Percentiles rank a stretch among this genome's conserved stretches.
Conservation (phyloP, 53 echinoderm and acorn worm genomes). For the Holothuria scabra region DNA sequence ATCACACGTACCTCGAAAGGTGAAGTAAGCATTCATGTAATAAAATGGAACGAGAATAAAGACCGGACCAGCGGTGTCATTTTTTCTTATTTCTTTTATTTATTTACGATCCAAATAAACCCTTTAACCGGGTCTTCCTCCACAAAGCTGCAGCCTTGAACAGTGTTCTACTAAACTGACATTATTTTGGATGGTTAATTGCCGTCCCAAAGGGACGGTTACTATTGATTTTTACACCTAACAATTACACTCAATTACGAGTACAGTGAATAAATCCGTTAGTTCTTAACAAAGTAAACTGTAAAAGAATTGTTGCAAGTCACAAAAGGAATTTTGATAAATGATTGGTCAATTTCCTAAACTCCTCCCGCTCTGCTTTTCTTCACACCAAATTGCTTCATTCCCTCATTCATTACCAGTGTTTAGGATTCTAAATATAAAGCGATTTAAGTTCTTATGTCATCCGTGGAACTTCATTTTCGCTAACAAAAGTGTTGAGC, state of each 20-base stretch:
- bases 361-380: constrained; percentile 21
- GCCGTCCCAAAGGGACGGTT: constrained; percentile 3
- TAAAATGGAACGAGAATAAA: background rate
- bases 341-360: constrained; percentile 36
- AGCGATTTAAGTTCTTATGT: constrained; percentile 26
- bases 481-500: constrained; percentile 13
- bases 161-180: constrained; percentile 38
- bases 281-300: constrained; percentile 3
- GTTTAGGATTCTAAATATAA: constrained; percentile 27
- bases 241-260: constrained; percentile 39
- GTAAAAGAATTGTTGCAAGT: background rate
- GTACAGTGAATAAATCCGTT: constrained; percentile 6
- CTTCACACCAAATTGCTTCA: constrained; percentile 23
- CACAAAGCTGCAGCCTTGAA: constrained; percentile 24
- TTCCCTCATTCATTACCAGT: constrained; percentile 33
- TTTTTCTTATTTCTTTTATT: constrained; percentile 19
- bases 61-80: constrained; percentile 7
- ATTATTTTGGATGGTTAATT: constrained; percentile 28
- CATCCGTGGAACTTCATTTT: constrained; percentile 12
- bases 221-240: constrained; percentile 32
- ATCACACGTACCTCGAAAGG: background rate
- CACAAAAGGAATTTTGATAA: constrained; percentile 38
- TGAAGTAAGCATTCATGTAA: background rate
- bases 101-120: constrained; percentile 16
- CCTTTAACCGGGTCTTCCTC: constrained; percentile 15